phyloP scores from a whole-genome alignment of 2,888 invertebrate genomes.

The Morpho deidamia region DNA sequence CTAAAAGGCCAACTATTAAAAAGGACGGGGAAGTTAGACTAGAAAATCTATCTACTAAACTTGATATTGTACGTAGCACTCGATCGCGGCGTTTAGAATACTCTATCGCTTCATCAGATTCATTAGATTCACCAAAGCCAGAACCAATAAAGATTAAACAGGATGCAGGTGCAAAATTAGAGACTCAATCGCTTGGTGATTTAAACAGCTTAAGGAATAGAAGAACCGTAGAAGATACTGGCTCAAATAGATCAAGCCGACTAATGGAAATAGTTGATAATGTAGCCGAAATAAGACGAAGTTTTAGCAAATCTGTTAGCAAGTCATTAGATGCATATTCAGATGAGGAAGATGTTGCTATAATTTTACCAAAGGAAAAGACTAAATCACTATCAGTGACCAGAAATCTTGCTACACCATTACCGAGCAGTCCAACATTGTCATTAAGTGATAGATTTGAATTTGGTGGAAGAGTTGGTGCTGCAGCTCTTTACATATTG shows the following conservation, averaged over 20 bases:
- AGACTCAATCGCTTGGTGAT: constrained; percentile 36
- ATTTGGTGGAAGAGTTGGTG: constrained; percentile 61
- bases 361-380: constrained; percentile 39
- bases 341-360: constrained; percentile 59
- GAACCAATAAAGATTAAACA: constrained; percentile 32
- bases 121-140: constrained; percentile 25
- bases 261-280: constrained; percentile 50
- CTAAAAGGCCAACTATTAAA: constrained; percentile 49
- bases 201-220: constrained; percentile 49
- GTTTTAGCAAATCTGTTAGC: constrained; percentile 57
- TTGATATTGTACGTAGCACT: constrained; percentile 45
- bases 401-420: constrained; percentile 63
- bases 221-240: constrained; percentile 46
- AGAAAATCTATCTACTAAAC: constrained; percentile 40
- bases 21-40: constrained; percentile 42
- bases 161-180: constrained; percentile 57
- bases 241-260: constrained; percentile 54
- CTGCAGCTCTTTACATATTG: constrained; percentile 43
- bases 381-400: constrained; percentile 45
- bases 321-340: constrained; percentile 58
- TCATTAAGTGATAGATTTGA: constrained; percentile 51
- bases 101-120: constrained; percentile 53
- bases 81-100: constrained; percentile 56
- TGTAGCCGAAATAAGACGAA: constrained; percentile 49
- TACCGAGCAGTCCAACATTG: constrained; percentile 45